Evolutionary conservation across 2,797 vertebrate genomes (phyloP), one percentile per base, ranked within the genome.

Genomic region (Chloroceryle inda): DNA sequence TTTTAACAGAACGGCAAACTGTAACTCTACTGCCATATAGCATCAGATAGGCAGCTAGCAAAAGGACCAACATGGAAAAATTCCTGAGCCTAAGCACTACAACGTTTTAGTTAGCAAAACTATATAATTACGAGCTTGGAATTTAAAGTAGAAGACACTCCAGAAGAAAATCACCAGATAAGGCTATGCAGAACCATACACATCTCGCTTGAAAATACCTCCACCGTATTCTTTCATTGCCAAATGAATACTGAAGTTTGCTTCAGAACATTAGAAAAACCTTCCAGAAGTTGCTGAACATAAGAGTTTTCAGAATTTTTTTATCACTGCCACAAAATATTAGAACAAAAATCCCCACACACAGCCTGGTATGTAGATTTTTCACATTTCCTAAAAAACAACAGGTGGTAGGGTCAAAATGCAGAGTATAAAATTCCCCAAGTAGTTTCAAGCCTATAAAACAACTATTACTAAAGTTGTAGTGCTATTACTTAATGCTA

Each of bases 371-470:
- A 91, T 11, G 45, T 37, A 68, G 35, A 88, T 80, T 88, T 80
- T 85, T 84, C 84, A 71, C 27, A 69, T 92, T 91, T 81, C 55
- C 75, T 85, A 78, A 89, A 88, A 94, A 86, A 49, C 84, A 92
- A 89, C 92, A 95, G 87, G 94, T 91, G 84, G 89, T 72, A 22
- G 72, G 92, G 92, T 96, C 82, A 94, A 91, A 95, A 94, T 11
- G 29, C 35, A 74, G 61, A 67, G 13, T 74, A 71, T 23, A 71
- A 77, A 82, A 96, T 78, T 85, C 53, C 93, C 93, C n/a, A 68
- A 92, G 68, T 55, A 69, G 62, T 44, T 93, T 82, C 47, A 75
- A 75, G 87, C 66, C 79, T 86, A 79, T 35, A 29, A 88, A 85
- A 62, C 61, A 79, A 76, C 56, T 79, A 89, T 68, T 88, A 83